Base-by-base conservation (phyloP, 2,888 invertebrate species). In the Cheiracanthium punctorium region DNA sequence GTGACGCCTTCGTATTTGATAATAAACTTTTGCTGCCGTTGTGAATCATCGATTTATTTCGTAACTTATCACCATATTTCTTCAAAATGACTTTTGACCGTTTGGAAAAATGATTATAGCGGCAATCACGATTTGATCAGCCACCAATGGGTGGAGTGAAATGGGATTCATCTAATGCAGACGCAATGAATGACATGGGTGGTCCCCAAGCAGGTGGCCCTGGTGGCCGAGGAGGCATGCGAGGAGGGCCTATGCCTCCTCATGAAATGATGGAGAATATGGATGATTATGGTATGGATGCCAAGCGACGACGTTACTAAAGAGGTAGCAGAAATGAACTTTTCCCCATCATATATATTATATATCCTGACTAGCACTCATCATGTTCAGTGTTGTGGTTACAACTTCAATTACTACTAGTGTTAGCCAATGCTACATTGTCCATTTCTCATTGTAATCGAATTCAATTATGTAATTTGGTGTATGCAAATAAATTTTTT, bases 61-160 rank as follows among this genome's bases (percentile, higher is more conserved):
- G 24, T 17, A n/a, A 10, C 17, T 48, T 10, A 37, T 37, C 37
- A 12, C 37, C 4, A 58, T 58, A 37, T 37, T 37, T 37, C 37
- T 37, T 37, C 37, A 37, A 37, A n/a, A 24, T 58, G 29, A 32
- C 20, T 29, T 14, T 41, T 4, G 17, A 58, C 71, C 41, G 30
- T 52, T 81, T 69, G 69, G 24, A 48, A 58, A 37, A 69, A 32
- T 76, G 37, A 58, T 24, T 67, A 71, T 72, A 87, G 87, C 82
- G 87, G 28, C 87, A 82, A 29, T 87, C 87, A 20, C 87, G 87
- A n/a, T 87, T 87, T 80, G 87, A 87, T 75, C 87, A 87, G 24
- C 87, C 87, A 65, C 87, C 87, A 12, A 82, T 82, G 82, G 82
- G 80, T 74, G 65, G 73, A 43, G 73, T 28, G 48, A 58, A 58